These are phyloP conservation scores for Agelastica alni DNA, from an alignment of 2,888 invertebrate species.

Conservation along the genomic window DNA sequence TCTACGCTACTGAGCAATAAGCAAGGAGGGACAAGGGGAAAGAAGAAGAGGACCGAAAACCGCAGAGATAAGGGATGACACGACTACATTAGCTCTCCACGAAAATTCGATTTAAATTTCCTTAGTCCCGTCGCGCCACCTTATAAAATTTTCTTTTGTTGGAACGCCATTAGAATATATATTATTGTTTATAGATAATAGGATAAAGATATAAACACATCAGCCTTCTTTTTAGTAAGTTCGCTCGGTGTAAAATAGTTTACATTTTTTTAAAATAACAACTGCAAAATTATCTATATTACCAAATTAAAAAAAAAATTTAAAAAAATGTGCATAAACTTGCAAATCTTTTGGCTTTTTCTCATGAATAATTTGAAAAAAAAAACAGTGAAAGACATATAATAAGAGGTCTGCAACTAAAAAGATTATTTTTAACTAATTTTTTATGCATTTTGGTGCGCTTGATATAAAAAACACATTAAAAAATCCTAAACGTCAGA, in stretches of 20 bases:
- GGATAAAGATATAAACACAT: conserved; percentile 2
- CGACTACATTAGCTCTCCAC: conserved; percentile 42
- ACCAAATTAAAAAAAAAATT: too few species aligned
- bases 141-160: conserved; percentile 34
- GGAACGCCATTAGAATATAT: conserved; percentile 35
- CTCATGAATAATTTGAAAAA: too few species aligned
- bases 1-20: background rate
- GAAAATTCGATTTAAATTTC: conserved; percentile 49
- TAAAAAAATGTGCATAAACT: too few species aligned
- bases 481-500: too few species aligned
- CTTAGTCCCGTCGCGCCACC: conserved; percentile 27
- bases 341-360: background rate
- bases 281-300: too few species aligned
- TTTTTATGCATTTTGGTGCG: too few species aligned
- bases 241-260: too few species aligned
- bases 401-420: too few species aligned
- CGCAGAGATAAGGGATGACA: conserved; percentile 49
- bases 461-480: too few species aligned
- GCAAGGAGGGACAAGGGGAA: background rate
- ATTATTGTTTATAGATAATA: conserved; percentile 32
- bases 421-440: too few species aligned
- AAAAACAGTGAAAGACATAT: too few species aligned
- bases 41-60: conserved; percentile 39
- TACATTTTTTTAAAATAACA: too few species aligned
- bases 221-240: conserved; percentile 1